Evolutionary conservation across 2,113 vertebrate species (phyloP), one percentile per base, ranked within the genome.

Genomic region (Alectura lathami): DNA sequence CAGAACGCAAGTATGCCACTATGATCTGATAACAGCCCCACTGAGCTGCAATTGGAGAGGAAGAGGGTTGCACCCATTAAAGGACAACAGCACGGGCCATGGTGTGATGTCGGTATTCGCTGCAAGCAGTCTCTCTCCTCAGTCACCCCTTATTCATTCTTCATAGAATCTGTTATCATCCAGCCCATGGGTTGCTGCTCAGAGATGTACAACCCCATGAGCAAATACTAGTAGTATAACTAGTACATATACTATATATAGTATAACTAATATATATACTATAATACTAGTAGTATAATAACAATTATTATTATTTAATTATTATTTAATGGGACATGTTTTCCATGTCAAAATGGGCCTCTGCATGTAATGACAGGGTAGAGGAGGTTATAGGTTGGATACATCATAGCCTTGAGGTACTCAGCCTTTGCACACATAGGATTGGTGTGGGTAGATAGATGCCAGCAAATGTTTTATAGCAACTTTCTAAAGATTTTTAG

Each of bases 71-170:
- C 53, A 22, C 34, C 59, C 50, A 5, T 17, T 57, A 13, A 7
- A 4, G 75, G 40, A 2, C 36, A 38, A 34, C 26, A 38, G n/a
- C 73, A 21, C 0, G 0, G 34, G 38, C 27, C 0, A 2, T 26
- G 30, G 38, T 6, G 17, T 38, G 38, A 27, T 5, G 1, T 22
- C 73, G 84, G 53, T 13, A 66, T 43, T 86, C 16, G 2, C n/a
- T 3, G 9, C 0, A 3, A 88, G 48, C 51, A 21, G 43, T 62
- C 38, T 30, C 38, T 91, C 50, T 51, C 0, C 34, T 26, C 13
- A 11, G 7, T 24, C 3, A 47, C 54, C 36, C 20, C 3, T 47
- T 22, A 5, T 10, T 40, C 12, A 6, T 54, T 29, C 53, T 84
- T 27, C 32, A 10, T 45, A 13, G 53, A 27, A 21, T 14, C 54